Percentiles rank a stretch among this genome's conserved stretches.
Evolutionary conservation across 2,113 vertebrate species (phyloP).

Genomic region (Cyanocitta stelleri): DNA sequence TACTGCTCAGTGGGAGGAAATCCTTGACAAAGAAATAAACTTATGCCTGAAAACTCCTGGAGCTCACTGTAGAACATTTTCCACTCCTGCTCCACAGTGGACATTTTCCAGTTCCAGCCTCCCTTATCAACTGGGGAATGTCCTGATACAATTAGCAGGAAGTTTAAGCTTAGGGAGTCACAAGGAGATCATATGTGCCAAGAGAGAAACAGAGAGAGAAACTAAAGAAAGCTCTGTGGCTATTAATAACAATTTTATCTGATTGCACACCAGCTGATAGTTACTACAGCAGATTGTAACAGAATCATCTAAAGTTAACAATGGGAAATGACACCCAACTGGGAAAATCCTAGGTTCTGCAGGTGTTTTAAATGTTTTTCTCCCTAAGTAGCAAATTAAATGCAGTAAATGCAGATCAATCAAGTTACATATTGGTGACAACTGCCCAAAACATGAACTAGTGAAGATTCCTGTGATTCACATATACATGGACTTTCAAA

Average conservation of each 20-base stretch:
- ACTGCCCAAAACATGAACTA: background rate
- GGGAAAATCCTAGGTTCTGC: background rate
- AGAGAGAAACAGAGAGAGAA: background rate
- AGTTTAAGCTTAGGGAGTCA: background rate
- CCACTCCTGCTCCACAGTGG: background rate
- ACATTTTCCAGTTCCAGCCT: background rate
- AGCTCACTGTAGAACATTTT: background rate
- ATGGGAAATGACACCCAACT: background rate
- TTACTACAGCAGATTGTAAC: background rate
- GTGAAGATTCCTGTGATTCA: background rate
- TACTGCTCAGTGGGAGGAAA: background rate
- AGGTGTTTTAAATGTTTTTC: background rate
- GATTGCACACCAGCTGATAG: background rate
- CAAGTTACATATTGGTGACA: background rate
- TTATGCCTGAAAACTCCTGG: background rate
- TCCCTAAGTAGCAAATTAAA: background rate
- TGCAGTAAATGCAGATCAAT: background rate
- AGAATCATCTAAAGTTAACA: background rate
- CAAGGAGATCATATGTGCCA: background rate
- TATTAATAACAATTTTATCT: background rate
- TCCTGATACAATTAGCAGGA: background rate
- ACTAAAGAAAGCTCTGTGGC: background rate
- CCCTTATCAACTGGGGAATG: background rate
- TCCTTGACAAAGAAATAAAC: background rate
- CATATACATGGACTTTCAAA: background rate